Base-by-base conservation (phyloP, 2,797 vertebrate genomes). In the Sarcophilus harrisii region DNA sequence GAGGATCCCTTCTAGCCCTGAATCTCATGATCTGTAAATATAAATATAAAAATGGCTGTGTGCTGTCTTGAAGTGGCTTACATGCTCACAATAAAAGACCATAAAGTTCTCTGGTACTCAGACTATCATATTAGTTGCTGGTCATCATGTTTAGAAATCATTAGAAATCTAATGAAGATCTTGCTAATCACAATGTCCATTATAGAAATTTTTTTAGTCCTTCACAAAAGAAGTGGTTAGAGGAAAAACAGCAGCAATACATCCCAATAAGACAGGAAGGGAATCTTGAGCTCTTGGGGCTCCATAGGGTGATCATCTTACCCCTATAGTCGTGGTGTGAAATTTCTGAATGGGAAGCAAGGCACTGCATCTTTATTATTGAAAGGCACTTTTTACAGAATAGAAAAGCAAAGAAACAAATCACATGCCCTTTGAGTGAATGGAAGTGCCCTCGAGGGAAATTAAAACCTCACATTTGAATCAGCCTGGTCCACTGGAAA, bases 101-200 rank as follows among this genome's bases (percentile, higher is more conserved):
- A 14, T 32, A 30, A 52, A 66, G 62, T 93, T 94, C 6, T 0
- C 45, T 45, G 0, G 54, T 18, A 29, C 30, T 91, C 55, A 92
- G 60, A 8, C 62, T 16, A 38, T 60, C 5, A 8, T 73, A 6
- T 90, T 30, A 90, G 91, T 92, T 59, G 90, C 54, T 89, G 90
- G 66, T 27, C 94, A 27, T 90, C 92, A n/a, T 91, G 58, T 73
- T 58, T 54, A 91, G 91, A 95, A 96, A 95, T 73, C 38, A 49
- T 91, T 73, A 10, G 94, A 27, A 59, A n/a, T n/a, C n/a, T n/a
- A 92, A 57, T 90, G 62, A 66, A 94, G 96, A 93, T 92, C 87
- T 94, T 66, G 49, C 30, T 73, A 58, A 8, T 62, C 93, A 55
- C 21, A 93, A 55, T 59, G 92, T 91, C 66, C 59, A 14, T 93